Evolutionary conservation across 2,797 vertebrate genomes (phyloP).

Genomic region (Phoeniculus purpureus): DNA sequence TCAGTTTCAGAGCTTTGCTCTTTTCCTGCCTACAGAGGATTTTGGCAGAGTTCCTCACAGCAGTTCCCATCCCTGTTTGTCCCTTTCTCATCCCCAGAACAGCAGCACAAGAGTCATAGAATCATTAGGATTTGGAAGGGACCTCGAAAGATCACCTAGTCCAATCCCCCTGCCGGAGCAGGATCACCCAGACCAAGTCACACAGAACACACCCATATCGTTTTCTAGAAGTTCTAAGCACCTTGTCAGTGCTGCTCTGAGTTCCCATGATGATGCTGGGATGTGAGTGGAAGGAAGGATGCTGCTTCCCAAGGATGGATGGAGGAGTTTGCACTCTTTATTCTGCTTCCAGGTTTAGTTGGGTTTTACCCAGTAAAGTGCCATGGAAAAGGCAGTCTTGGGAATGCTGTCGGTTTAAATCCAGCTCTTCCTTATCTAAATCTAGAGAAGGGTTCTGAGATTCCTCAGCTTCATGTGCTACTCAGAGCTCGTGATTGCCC

Average conservation of each 20-base stretch:
- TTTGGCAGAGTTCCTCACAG: neutral
- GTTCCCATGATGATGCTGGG: neutral
- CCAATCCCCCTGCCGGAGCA: too few relatives aligned
- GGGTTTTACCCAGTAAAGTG: neutral
- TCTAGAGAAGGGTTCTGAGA: neutral
- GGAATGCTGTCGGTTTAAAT: neutral
- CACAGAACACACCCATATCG: too few relatives aligned
- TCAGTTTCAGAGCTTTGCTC: neutral
- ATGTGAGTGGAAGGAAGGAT: neutral
- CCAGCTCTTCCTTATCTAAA: neutral
- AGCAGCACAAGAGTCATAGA: neutral
- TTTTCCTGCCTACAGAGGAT: conserved; percentile 16
- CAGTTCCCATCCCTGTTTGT: neutral
- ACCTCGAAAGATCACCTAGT: too few relatives aligned
- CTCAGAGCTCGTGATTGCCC: neutral
- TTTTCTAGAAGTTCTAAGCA: too few relatives aligned
- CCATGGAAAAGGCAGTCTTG: neutral
- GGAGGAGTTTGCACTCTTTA: neutral
- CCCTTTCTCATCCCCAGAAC: neutral
- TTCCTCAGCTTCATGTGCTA: neutral
- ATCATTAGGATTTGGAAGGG: too few relatives aligned
- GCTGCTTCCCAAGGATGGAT: neutral
- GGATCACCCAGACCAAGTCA: too few relatives aligned
- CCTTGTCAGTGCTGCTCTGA: neutral
- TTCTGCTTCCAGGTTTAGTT: neutral